Evolutionary conservation across 2,797 vertebrate genomes (phyloP), one percentile per base, ranked within the genome.

Genomic region (Lates japonicus): DNA sequence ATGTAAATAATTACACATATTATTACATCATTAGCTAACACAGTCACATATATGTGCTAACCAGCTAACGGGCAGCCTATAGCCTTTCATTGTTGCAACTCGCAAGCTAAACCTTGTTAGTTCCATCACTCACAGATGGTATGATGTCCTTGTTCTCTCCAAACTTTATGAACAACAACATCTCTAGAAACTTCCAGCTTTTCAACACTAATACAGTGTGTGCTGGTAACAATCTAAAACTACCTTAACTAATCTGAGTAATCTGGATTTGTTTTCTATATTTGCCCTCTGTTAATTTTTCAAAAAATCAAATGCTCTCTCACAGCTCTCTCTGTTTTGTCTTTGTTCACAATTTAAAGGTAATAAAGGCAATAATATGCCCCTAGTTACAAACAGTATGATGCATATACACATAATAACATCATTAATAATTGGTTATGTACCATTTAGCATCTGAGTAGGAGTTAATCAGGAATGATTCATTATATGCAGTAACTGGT

Each of bases 371-470:
- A 48, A 14, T 55, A 17, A 7, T 33, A 17, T 14, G 4, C 52
- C 52, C 7, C 12, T n/a, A 12, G 5, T 33, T 44, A 44, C 17
- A 48, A 14, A 44, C 7, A 29, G 10, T 25, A 13, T 37, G 17
- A 49, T 41, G 13, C 7, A 25, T 58, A 68, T 17, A 37, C 20
- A 61, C 49, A 55, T 5, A 44, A 25, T 14, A 14, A 63, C 13
- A 63, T 58, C 6, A 41, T 42, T 35, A 13, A 22, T 57, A 70
- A 77, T 31, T 41, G 42, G 60, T 41, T 42, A 39, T 7, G 22
- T 42, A 19, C 3, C 33, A 64, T 63, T 73, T n/a, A 59, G 7
- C 22, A 63, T 59, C 59, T 37, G 19, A 61, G 51, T 54, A 29
- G 49, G 37, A 31, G 16, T 17, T 7, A 20, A 58, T 39, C 33